Evolutionary conservation across 1,140 invertebrate species (phyloP).

Genomic region (Neuroterus valhalla): DNA sequence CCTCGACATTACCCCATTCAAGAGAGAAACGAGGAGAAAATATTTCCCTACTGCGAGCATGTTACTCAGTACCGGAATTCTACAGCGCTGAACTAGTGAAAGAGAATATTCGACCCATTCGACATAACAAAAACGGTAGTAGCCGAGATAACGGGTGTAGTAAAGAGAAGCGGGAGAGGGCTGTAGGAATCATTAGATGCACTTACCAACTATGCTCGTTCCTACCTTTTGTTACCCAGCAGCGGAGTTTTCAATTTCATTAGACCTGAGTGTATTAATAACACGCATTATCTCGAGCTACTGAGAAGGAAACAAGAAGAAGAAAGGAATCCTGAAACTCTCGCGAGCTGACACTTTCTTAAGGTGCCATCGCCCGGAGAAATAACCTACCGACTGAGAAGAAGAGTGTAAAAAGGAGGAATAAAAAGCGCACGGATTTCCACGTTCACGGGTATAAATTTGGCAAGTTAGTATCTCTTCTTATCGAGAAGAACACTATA

Average conservation of each 20-base stretch:
- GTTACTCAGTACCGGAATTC: conserved; percentile 21
- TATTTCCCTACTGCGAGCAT: not conserved
- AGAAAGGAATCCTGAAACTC: conserved; percentile 2
- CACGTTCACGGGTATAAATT: not conserved
- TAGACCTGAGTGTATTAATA: conserved; percentile 27
- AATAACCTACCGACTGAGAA: not conserved
- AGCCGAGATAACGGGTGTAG: conserved; percentile 23
- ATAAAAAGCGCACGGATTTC: not conserved
- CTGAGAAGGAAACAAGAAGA: conserved; percentile 10
- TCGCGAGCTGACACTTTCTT: conserved; percentile 22
- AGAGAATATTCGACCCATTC: conserved; percentile 29
- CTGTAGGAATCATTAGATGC: conserved; percentile 28
- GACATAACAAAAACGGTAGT: conserved; percentile 13
- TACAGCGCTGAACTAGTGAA: conserved; percentile 3
- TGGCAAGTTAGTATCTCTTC: too few species aligned
- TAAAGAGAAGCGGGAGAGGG: conserved; percentile 17
- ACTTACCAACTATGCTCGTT: conserved; percentile 13
- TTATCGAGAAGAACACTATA: too few species aligned
- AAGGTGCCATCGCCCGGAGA: not conserved
- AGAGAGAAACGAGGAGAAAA: conserved; percentile 5
- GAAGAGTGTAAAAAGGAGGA: not conserved
- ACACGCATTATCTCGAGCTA: conserved; percentile 20
- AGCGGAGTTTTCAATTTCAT: conserved; percentile 29
- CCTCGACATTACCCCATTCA: not conserved
- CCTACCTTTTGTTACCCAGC: not conserved